Evolutionary conservation across 1,140 invertebrate species (phyloP).

Genomic region (Drosophila azteca): DNA sequence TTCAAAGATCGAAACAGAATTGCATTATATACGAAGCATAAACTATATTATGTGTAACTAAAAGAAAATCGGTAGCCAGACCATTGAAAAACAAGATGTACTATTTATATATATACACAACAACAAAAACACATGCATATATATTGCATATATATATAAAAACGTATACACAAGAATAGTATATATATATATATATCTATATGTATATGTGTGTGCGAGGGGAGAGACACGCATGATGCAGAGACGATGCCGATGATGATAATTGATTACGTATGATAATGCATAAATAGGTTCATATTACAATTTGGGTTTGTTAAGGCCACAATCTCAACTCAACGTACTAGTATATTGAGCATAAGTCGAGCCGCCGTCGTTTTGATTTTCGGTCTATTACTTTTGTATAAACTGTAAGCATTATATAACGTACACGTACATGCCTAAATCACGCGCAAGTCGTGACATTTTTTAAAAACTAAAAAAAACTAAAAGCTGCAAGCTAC

Average conservation of each 20-base stretch:
- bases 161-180: constrained; percentile 1
- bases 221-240: background rate
- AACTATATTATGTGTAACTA: constrained; percentile 75
- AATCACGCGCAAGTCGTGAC: constrained; percentile 46
- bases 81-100: constrained; percentile 53
- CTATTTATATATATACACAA: constrained; percentile 66
- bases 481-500: constrained; percentile 65
- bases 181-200: constrained; percentile 25
- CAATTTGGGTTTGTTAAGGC: constrained; percentile 54
- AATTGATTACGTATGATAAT: constrained; percentile 31
- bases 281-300: constrained; percentile 40
- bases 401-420: constrained; percentile 56
- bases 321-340: constrained; percentile 39
- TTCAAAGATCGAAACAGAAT: constrained; percentile 55
- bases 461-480: constrained; percentile 39
- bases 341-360: background rate
- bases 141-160: constrained; percentile 36
- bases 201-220: constrained; percentile 16
- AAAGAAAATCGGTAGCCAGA: constrained; percentile 44
- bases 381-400: constrained; percentile 59
- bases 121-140: constrained; percentile 24
- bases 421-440: constrained; percentile 36
- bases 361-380: constrained; percentile 23
- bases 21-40: constrained; percentile 69
- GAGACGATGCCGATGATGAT: constrained; percentile 26